Percentiles rank a stretch among this genome's conserved stretches.
Evolutionary conservation across 2,113 vertebrate genomes (phyloP).

Genomic region (Paramisgurnus dabryanus): DNA sequence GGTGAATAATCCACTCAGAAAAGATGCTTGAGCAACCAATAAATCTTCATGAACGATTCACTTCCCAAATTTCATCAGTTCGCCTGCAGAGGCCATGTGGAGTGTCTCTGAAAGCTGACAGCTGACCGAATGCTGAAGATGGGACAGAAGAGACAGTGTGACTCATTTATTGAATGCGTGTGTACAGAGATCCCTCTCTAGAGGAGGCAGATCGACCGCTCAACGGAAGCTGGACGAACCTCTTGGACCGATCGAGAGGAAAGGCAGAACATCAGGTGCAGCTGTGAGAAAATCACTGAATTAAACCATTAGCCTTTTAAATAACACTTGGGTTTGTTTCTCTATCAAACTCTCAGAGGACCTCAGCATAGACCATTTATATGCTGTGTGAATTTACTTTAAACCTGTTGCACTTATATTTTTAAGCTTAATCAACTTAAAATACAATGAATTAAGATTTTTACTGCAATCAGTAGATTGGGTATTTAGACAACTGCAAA

Average conservation of each 20-base stretch:
- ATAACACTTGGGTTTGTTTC: background rate
- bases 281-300: constrained; percentile 57
- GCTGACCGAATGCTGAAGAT: constrained; percentile 8
- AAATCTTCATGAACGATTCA: background rate
- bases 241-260: constrained; percentile 17
- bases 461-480: no score
- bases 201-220: constrained; percentile 7
- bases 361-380: background rate
- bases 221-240: constrained; percentile 40
- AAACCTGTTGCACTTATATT: background rate
- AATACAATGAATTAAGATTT: no score
- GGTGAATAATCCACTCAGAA: background rate
- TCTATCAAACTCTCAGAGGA: constrained; percentile 8
- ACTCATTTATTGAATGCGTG: constrained; percentile 27
- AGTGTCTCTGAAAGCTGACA: constrained; percentile 29
- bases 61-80: background rate
- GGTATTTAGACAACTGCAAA: no score
- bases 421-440: no score
- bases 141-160: background rate
- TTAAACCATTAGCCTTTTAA: constrained; percentile 19
- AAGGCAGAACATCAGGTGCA: constrained; percentile 38
- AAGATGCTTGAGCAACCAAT: background rate
- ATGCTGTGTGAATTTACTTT: background rate
- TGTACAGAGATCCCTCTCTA: constrained; percentile 18
- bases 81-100: background rate